Evolutionary conservation across 2,797 vertebrate genomes (phyloP).

Genomic region (Enteromius paludinosus): DNA sequence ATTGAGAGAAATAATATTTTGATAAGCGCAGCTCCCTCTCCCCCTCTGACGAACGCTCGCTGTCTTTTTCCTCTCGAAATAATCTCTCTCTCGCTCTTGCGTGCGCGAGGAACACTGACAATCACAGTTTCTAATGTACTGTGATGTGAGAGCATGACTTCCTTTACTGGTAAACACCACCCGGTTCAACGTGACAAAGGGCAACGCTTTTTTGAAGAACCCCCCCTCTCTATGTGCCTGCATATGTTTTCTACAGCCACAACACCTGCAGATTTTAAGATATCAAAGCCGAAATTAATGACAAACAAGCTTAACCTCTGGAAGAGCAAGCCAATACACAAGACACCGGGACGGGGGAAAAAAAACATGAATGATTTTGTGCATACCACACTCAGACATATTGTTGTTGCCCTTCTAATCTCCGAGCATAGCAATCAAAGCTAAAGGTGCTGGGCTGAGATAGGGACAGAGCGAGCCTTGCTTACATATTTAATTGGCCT

Average conservation of each 20-base stretch:
- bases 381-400: slow-evolving; percentile 31
- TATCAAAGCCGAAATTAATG: slow-evolving; percentile 40
- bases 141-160: slow-evolving; percentile 49
- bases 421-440: slow-evolving; percentile 72
- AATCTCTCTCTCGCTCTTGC: slow-evolving; percentile 57
- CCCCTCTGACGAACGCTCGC: slow-evolving; percentile 55
- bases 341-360: neutral
- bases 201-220: slow-evolving; percentile 20
- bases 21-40: slow-evolving; percentile 76
- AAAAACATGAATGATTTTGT: slow-evolving; percentile 44
- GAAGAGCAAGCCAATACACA: slow-evolving; percentile 39
- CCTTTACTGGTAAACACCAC: slow-evolving; percentile 33
- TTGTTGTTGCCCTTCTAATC: slow-evolving; percentile 58
- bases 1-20: slow-evolving; percentile 84
- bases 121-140: slow-evolving; percentile 58
- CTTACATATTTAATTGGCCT: slow-evolving; percentile 60
- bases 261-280: slow-evolving; percentile 39
- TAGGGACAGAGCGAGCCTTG: slow-evolving; percentile 65
- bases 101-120: slow-evolving; percentile 47
- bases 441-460: slow-evolving; percentile 79
- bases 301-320: slow-evolving; percentile 44
- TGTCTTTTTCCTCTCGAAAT: slow-evolving; percentile 45
- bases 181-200: slow-evolving; percentile 35
- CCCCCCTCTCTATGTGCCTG: slow-evolving; percentile 7
- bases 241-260: slow-evolving; percentile 12